Evolutionary conservation across 2,797 vertebrate genomes (phyloP).

Genomic region (Balearica regulorum): DNA sequence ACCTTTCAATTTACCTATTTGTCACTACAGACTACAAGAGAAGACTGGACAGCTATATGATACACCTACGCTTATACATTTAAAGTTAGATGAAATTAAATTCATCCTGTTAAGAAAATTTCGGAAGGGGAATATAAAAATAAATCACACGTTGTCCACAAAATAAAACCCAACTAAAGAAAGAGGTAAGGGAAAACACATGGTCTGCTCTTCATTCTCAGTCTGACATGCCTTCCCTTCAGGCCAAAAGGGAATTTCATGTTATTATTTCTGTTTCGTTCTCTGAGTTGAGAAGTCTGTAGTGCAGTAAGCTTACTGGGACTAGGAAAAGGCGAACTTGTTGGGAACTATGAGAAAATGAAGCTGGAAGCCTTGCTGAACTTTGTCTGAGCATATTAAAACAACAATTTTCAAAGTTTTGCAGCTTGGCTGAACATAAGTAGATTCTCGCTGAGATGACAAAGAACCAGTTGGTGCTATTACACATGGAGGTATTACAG

Average conservation of each 20-base stretch:
- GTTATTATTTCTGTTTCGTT: neutral
- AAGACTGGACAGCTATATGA: neutral
- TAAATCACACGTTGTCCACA: neutral
- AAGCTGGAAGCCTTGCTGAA: neutral
- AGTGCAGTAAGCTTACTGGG: neutral
- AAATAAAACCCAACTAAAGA: neutral
- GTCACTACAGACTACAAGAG: neutral
- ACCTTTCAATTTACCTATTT: neutral
- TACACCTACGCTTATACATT: neutral
- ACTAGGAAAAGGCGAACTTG: neutral
- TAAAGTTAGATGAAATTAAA: neutral
- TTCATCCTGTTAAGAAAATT: neutral
- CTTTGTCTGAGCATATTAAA: neutral
- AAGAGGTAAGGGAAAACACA: neutral
- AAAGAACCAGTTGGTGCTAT: neutral
- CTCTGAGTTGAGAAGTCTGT: neutral
- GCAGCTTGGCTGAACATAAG: neutral
- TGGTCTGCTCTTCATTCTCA: neutral
- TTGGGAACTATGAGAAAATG: neutral
- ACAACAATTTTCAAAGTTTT: neutral
- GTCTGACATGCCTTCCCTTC: neutral
- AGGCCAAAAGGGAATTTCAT: neutral
- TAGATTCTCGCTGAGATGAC: neutral
- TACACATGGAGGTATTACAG: neutral
- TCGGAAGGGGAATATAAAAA: neutral